Evolutionary conservation across 2,888 invertebrate species (phyloP), one percentile per base, ranked within the genome.

Genomic region (Clusia tigrina): DNA sequence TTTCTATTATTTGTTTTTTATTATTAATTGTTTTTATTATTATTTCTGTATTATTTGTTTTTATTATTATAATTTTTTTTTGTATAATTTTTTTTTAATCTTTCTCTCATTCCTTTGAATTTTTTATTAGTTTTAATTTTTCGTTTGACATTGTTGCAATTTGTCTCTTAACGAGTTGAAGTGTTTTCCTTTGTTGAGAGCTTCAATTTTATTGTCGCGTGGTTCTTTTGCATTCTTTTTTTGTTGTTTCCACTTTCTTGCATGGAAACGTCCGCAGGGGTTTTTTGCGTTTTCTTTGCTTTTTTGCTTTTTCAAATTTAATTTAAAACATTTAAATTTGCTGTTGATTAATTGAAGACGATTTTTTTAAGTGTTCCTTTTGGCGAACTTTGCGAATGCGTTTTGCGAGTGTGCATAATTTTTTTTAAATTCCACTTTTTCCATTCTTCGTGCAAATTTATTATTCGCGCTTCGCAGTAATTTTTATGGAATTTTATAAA

Each of bases 401-500:
- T 32, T 32, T 32, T 32, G 32, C 32, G 32, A 6, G 32, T 32
- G 6, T 32, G 12, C 6, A 32, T 32, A 32, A 32, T 12, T 32
- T 32, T 32, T 32, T 32, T 32, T 32, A 9, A 32, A 12, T 32
- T 32, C 32, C 32, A 32, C 5, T 32, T 32, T 32, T 32, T 32
- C 6, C 32, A 32, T 32, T 9, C 32, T 12, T 9, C 5, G 12
- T 32, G 12, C 32, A 32, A 12, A 32, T 32, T 32, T 32, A 9
- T 32, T 32, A 9, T 32, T 32, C 6, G 32, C 12, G 5, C 9
- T 42, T 42, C 2, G 6, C 15, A 42, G 10, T 42, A 42, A 42
- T 42, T 42, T 42, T 67, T 67, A 67, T 72, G 72, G 69, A 70
- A 67, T 68, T 68, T 67, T 60, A 67, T 62, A 72, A 71, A 69